These are phyloP conservation scores for Himalopsyche tibetana DNA, from an alignment of 2,888 invertebrate species.

Conservation along the genomic window DNA sequence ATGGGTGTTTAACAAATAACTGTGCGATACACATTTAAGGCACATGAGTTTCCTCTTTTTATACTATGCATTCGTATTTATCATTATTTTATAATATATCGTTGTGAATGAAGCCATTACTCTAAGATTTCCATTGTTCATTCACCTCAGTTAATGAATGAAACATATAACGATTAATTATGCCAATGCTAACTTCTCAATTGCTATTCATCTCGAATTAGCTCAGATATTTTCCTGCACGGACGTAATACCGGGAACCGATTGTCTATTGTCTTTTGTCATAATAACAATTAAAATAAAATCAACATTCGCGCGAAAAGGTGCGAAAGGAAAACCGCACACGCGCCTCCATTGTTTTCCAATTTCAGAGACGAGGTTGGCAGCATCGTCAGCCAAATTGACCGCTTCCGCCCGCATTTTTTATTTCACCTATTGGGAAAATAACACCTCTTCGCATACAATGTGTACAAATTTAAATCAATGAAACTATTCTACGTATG, in stretches of 20 bases:
- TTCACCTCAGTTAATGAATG: slow-evolving; percentile 34
- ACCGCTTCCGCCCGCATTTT: slow-evolving; percentile 17
- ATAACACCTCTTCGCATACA: not conserved
- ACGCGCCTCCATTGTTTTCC: slow-evolving; percentile 46
- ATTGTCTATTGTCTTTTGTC: slow-evolving; percentile 38
- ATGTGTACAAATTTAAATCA: not conserved
- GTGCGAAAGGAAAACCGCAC: slow-evolving; percentile 48
- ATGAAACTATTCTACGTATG: slow-evolving; percentile 10
- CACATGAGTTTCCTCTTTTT: no score
- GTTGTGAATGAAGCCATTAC: not conserved
- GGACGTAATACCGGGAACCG: slow-evolving; percentile 31
- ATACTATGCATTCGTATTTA: no score
- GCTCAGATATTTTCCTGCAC: slow-evolving; percentile 9
- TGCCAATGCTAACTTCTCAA: not conserved
- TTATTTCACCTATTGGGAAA: slow-evolving; percentile 9
- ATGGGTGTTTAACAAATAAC: no score
- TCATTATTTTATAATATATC: no score
- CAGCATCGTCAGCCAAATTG: slow-evolving; percentile 18
- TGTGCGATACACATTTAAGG: no score
- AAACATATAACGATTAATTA: slow-evolving; percentile 13
- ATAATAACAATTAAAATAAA: slow-evolving; percentile 23
- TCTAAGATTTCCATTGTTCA: not conserved
- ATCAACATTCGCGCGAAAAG: slow-evolving; percentile 31
- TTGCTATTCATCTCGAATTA: slow-evolving; percentile 39
- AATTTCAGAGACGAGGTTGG: slow-evolving; percentile 31